Conservation (phyloP, 2,888 invertebrate genomes). For the Acanthosepion pharaonis region DNA sequence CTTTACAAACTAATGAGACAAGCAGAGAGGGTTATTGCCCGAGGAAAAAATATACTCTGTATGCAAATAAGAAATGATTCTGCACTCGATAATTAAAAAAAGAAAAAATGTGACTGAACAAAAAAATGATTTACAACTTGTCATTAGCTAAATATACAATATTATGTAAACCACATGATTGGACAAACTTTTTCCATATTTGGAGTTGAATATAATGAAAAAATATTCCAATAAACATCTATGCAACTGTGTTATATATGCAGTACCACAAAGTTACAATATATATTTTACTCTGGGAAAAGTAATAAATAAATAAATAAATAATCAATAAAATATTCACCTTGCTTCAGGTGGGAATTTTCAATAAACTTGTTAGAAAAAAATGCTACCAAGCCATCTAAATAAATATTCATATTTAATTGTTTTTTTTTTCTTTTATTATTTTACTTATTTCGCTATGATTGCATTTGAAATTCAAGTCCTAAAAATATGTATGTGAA, state of each 20-base stretch:
- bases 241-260: neutral
- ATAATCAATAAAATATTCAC: neutral
- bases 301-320: neutral
- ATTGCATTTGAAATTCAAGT: neutral
- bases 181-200: slow-evolving; percentile 33
- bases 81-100: neutral
- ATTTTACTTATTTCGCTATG: neutral
- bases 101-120: neutral
- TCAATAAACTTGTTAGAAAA: slow-evolving; percentile 4
- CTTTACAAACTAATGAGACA: slow-evolving; percentile 33
- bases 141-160: slow-evolving; percentile 23
- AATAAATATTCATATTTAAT: slow-evolving; percentile 8
- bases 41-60: neutral
- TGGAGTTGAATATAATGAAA: neutral
- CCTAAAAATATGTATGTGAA: neutral
- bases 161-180: neutral
- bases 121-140: neutral
- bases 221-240: neutral
- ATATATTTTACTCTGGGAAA: neutral
- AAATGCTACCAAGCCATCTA: neutral
- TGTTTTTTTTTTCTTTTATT: neutral
- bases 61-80: slow-evolving; percentile 33
- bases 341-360: slow-evolving; percentile 21
- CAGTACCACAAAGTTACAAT: neutral
- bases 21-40: neutral